Conservation (phyloP, 2,113 vertebrate species). For the Ptychochromis oligacanthus region DNA sequence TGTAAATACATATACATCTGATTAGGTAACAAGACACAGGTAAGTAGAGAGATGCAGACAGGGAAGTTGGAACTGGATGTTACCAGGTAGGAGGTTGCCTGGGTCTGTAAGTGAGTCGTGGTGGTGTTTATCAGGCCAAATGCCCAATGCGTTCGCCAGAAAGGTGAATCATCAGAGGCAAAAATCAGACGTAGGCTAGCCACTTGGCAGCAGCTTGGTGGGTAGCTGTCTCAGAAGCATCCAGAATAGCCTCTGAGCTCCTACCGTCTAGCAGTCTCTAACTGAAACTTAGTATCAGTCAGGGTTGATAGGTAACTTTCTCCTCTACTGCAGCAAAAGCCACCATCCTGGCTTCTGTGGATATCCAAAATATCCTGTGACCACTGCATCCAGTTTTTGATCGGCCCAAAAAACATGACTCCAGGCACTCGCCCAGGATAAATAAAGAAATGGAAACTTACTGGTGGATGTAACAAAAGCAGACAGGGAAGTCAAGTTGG, state of each 20-base stretch:
- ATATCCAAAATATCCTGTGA: not conserved
- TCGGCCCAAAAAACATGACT: not conserved
- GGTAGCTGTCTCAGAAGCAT: not conserved
- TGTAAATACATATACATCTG: not conserved
- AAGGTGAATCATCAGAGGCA: not conserved
- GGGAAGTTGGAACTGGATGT: not conserved
- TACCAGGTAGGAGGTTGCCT: too few species aligned
- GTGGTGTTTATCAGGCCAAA: not conserved
- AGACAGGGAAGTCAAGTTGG: not conserved
- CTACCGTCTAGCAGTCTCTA: not conserved
- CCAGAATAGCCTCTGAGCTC: not conserved
- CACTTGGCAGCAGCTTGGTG: not conserved
- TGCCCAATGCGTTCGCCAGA: not conserved
- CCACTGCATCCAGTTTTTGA: not conserved
- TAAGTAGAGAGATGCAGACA: not conserved
- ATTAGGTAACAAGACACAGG: not conserved
- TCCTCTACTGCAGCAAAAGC: not conserved
- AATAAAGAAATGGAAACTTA: conserved; percentile 9
- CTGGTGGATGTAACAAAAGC: conserved; percentile 1
- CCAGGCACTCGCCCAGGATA: not conserved
- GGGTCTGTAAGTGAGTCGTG: not conserved
- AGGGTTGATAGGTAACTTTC: not conserved
- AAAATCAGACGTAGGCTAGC: not conserved
- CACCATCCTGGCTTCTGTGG: not conserved
- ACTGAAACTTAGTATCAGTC: not conserved